phyloP scores from a whole-genome alignment of 1,140 invertebrate genomes.

The Drosophila elegans region DNA sequence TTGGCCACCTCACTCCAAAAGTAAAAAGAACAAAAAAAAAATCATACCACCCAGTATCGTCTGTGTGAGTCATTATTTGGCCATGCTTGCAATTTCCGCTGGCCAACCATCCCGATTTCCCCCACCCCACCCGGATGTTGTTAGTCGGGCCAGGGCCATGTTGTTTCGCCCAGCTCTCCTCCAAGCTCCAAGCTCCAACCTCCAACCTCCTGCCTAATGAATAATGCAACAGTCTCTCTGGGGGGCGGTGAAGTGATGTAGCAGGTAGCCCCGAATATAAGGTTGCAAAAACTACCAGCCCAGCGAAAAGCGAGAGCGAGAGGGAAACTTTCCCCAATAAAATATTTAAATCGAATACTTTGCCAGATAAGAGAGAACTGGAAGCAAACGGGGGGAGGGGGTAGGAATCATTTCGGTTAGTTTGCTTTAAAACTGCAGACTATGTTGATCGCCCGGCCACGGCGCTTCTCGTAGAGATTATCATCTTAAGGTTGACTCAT shows the following conservation, averaged over 20 bases:
- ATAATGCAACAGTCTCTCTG: constrained; percentile 68
- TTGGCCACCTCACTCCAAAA: constrained; percentile 21
- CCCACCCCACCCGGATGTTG: constrained; percentile 40
- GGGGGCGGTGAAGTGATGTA: constrained; percentile 25
- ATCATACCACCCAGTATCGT: constrained; percentile 27
- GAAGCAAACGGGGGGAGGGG: no score
- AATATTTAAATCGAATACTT: constrained; percentile 78
- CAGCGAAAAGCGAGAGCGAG: background rate
- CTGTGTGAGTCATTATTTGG: constrained; percentile 79
- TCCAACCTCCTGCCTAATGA: constrained; percentile 48
- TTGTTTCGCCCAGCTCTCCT: constrained; percentile 42
- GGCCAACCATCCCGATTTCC: background rate
- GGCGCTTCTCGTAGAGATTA: constrained; percentile 9
- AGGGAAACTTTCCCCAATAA: constrained; percentile 61
- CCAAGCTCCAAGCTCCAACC: background rate
- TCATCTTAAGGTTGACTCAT: constrained; percentile 10
- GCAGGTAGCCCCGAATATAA: constrained; percentile 37
- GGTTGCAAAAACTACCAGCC: constrained; percentile 2
- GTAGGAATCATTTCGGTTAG: background rate
- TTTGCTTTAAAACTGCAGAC: constrained; percentile 29
- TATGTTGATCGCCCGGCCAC: constrained; percentile 20
- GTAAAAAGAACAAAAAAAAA: no score
- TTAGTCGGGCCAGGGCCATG: constrained; percentile 40
- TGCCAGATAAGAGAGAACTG: constrained; percentile 15
- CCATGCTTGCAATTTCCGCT: constrained; percentile 79